Base-by-base conservation (phyloP, 1,140 invertebrate species). In the Mesaphorura yosii region DNA sequence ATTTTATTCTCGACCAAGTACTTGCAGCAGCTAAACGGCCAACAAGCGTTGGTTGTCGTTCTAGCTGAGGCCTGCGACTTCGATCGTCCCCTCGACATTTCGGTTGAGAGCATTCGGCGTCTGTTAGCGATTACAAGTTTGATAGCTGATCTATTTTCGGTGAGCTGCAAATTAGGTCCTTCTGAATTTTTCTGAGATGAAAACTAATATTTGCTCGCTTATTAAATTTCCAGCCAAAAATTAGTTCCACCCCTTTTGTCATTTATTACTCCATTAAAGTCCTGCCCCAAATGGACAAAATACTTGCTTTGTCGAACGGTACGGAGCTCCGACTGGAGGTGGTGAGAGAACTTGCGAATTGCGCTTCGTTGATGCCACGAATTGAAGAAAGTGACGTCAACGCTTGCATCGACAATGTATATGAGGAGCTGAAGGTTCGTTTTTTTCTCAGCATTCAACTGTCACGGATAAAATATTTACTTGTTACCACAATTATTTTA, bases 281-380 rank as follows among this genome's bases (percentile, higher is more conserved):
- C 29, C 67, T 94, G 48, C 81, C 84, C 15, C 70, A 74, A 48
- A 66, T 83, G 19, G 67, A 70, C 69, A 61, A 65, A 41, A 62
- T 48, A 55, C 65, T 25, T 37, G 52, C 40, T 44, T 52, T 38
- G 41, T 41, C 50, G 55, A 74, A 77, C 28, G 79, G 78, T 31
- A 75, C 76, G 57, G 79, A 87, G 65, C 68, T 78, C 10, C 83
- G 89, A 64, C 69, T 92, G 39, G 84, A 90, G 64, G 68, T 94
- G 49, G 71, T 96, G 22, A 89, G 91, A 70, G 73, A 88, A 28
- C 79, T 94, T 65, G 88, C 90, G 88, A 95, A 71, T 76, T 93
- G 47, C 78, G 78, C 52, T 75, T 81, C 60, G 78, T 82, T 75
- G 77, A 7, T 19, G 25, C 25, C 4, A 27, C 23, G 25, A 19